A percentile compares a stretch with the other conserved stretches of the same genome.
Conservation (phyloP, 2,888 invertebrate genomes). For the Craniophora ligustri region DNA sequence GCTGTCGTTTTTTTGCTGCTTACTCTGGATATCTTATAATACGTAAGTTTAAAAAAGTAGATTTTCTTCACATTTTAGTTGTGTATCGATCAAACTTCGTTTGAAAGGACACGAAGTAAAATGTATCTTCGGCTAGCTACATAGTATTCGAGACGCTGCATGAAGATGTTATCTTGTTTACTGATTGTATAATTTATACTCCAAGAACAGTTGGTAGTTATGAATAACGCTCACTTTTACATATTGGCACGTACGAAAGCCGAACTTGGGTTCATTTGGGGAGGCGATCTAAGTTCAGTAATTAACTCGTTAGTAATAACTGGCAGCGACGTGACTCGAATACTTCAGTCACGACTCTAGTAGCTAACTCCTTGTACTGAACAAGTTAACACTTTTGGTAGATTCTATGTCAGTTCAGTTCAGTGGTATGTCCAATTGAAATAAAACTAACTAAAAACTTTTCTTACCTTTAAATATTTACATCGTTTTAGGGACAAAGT, state of each 20-base stretch:
- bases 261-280: constrained; percentile 19
- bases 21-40: too few relatives aligned
- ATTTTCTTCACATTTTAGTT: too few relatives aligned
- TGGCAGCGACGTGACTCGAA: constrained; percentile 24
- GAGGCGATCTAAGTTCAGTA: constrained; percentile 28
- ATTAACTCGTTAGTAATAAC: constrained; percentile 37
- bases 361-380: constrained; percentile 10
- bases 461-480: too few relatives aligned
- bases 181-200: background rate
- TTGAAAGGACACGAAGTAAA: too few relatives aligned
- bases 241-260: constrained; percentile 17
- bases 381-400: background rate
- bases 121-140: too few relatives aligned
- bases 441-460: background rate
- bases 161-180: background rate
- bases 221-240: constrained; percentile 18
- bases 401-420: background rate
- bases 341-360: constrained; percentile 25
- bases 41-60: too few relatives aligned
- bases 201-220: background rate
- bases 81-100: too few relatives aligned
- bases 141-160: too few relatives aligned
- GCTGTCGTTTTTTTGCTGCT: too few relatives aligned
- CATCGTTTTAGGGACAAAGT: too few relatives aligned
- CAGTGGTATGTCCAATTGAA: constrained; percentile 5